Evolutionary conservation across 2,113 vertebrate species (phyloP).

Genomic region (Oncorhynchus mykiss): DNA sequence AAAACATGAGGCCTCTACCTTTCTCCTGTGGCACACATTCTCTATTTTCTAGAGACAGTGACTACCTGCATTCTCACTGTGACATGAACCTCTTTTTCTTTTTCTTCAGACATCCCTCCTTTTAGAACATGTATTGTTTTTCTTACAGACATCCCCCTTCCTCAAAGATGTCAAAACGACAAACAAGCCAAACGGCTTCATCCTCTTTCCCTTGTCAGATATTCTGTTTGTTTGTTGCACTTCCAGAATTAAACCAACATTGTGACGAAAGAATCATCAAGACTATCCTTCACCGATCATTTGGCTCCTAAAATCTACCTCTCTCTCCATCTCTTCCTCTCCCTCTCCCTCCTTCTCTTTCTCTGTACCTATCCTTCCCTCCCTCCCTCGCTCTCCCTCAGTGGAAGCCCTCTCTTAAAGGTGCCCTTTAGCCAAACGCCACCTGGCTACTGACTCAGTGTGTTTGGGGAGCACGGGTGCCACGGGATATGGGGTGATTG

Average conservation of each 20-base stretch:
- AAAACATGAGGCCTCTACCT: neutral
- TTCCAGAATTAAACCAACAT: too few relatives aligned
- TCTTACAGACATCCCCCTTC: neutral
- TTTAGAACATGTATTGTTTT: neutral
- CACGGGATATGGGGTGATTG: neutral
- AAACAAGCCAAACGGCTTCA: neutral
- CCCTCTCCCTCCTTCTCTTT: too few relatives aligned
- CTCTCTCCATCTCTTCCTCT: too few relatives aligned
- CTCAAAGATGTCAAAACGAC: neutral
- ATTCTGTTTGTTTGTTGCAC: too few relatives aligned
- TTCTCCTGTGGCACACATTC: neutral
- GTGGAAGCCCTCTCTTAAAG: conserved; percentile 23
- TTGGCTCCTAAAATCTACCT: too few relatives aligned
- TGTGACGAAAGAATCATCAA: too few relatives aligned
- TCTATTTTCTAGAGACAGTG: neutral
- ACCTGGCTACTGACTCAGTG: conserved; percentile 5
- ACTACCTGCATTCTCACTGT: neutral
- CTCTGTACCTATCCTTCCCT: neutral
- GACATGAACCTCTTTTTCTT: neutral
- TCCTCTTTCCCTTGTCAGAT: neutral
- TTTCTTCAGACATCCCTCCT: neutral
- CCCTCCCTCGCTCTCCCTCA: neutral
- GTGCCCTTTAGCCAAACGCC: conserved; percentile 15
- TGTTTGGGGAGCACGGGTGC: neutral
- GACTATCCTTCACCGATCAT: too few relatives aligned